Evolutionary conservation across 1,140 invertebrate genomes (phyloP).

Genomic region (Laupala kohalensis): DNA sequence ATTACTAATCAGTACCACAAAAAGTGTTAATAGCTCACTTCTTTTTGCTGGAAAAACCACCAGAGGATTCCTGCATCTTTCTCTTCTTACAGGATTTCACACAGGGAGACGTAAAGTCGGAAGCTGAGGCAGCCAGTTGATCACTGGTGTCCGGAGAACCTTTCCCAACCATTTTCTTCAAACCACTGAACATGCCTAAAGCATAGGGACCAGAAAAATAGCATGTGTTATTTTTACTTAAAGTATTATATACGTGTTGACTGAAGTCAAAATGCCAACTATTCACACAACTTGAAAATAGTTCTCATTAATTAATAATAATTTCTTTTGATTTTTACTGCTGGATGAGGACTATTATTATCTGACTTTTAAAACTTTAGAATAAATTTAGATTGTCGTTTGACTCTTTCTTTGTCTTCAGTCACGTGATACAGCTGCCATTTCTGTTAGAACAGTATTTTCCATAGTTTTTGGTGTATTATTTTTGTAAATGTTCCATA

Average conservation of each 20-base stretch:
- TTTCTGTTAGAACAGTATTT: no score
- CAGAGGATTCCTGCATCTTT: conserved; percentile 31
- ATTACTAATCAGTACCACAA: background rate
- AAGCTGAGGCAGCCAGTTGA: conserved; percentile 16
- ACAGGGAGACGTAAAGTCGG: conserved; percentile 31
- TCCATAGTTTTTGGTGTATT: no score
- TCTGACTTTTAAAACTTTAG: no score
- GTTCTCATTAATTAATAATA: no score
- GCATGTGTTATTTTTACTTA: background rate
- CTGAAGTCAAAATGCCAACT: no score
- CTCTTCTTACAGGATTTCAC: conserved; percentile 46
- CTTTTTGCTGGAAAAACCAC: conserved; percentile 35
- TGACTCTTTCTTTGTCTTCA: no score
- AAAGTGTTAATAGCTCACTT: conserved; percentile 30
- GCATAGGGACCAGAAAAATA: background rate
- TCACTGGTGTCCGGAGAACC: conserved; percentile 25
- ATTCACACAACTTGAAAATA: no score
- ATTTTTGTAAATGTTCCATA: no score
- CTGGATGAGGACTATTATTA: no score
- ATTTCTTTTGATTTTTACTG: no score
- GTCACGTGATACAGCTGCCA: no score
- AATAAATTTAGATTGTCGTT: no score
- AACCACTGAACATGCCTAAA: conserved; percentile 62
- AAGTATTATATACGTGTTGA: background rate
- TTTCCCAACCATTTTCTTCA: conserved; percentile 56